A percentile compares a stretch with the other conserved stretches of the same genome.
phyloP scores from a whole-genome alignment of 2,113 vertebrate species.

The Tricholaema leucomelas region DNA sequence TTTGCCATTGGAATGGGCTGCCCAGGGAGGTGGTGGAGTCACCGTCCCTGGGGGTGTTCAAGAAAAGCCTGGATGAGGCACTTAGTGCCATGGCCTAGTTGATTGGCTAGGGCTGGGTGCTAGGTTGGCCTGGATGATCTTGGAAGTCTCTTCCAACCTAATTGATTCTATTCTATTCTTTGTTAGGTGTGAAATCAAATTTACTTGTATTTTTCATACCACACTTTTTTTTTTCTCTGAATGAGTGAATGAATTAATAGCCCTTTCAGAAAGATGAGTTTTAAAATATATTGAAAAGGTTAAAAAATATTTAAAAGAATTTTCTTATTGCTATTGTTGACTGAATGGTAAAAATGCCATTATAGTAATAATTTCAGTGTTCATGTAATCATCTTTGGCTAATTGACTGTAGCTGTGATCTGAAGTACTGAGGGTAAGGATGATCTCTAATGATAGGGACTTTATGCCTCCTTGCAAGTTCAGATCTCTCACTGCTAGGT shows the following conservation, averaged over 20 bases:
- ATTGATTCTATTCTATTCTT: too few relatives aligned
- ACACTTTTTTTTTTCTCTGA: not conserved
- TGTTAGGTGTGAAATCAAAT: not conserved
- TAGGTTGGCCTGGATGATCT: too few relatives aligned
- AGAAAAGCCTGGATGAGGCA: too few relatives aligned
- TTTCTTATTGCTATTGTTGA: not conserved
- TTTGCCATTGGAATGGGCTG: too few relatives aligned
- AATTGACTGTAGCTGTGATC: not conserved
- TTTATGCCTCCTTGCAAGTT: not conserved
- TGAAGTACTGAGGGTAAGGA: not conserved
- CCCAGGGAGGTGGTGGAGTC: too few relatives aligned
- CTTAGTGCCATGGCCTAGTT: too few relatives aligned
- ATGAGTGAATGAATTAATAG: not conserved
- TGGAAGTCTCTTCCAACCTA: too few relatives aligned
- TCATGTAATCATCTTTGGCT: not conserved
- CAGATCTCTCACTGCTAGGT: not conserved
- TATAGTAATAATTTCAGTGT: not conserved
- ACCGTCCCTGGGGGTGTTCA: too few relatives aligned
- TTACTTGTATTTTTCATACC: not conserved
- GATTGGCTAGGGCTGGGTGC: too few relatives aligned
- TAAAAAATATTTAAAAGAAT: not conserved
- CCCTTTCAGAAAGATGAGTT: not conserved
- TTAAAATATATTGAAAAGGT: not conserved
- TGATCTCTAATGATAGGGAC: not conserved
- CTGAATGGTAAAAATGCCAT: not conserved